These are phyloP conservation scores for Cuniculus paca DNA, from an alignment of 2,797 vertebrate genomes.

Conservation along the genomic window DNA sequence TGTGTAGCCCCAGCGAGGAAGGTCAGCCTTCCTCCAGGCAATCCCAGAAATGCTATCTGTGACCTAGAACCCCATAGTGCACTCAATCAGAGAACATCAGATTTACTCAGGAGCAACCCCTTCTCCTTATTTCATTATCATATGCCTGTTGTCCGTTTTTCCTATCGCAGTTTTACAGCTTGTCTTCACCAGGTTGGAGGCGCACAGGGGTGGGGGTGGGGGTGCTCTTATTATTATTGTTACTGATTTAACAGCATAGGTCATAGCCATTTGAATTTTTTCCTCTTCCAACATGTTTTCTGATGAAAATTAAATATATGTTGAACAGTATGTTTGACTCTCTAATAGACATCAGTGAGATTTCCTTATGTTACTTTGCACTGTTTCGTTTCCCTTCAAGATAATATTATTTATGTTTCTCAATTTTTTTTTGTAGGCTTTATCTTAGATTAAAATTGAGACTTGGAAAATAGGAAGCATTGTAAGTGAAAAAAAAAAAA, in stretches of 20 bases:
- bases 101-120: not conserved
- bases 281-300: slow-evolving; percentile 11
- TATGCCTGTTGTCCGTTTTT: not conserved
- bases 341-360: not conserved
- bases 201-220: not conserved
- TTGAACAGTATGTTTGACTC: not conserved
- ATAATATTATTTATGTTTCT: slow-evolving; percentile 45
- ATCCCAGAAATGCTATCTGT: not conserved
- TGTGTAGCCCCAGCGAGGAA: not conserved
- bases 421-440: not conserved
- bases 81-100: not conserved
- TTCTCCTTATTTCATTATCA: not conserved
- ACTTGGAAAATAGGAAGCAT: not conserved
- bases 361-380: not conserved
- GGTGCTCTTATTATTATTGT: not conserved
- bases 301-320: slow-evolving; percentile 22
- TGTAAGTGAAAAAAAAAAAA: not conserved
- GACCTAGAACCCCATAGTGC: not conserved
- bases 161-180: not conserved
- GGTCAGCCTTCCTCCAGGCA: not conserved
- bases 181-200: not conserved
- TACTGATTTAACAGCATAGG: not conserved
- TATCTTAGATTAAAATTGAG: slow-evolving; percentile 10
- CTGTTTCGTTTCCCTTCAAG: not conserved
- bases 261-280: slow-evolving; percentile 3